Evolutionary conservation across 2,797 vertebrate species (phyloP), one percentile per base, ranked within the genome.

Genomic region (Brachymystax lenok): DNA sequence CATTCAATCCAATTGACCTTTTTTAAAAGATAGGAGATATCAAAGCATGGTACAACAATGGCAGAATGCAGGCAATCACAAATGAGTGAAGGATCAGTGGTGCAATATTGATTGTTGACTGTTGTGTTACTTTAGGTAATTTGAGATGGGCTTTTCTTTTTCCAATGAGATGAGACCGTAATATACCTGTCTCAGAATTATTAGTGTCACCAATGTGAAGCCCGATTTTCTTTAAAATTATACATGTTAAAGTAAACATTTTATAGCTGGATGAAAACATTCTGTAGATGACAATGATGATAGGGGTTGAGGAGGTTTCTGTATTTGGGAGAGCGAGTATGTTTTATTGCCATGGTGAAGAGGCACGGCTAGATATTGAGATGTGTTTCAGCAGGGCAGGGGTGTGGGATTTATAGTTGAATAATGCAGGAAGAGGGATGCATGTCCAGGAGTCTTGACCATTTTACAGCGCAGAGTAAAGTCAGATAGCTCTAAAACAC

Each of bases 361-460:
- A 76, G 74, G 63, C 83, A 74, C 74, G 84, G 74, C 77, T 79
- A 24, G 24, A 83, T 72, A 90, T 83, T 85, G 82, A 89, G 74
- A 84, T 88, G 73, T 80, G 81, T 88, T 90, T 89, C 77, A 79
- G 81, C 75, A 74, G 76, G 81, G 84, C 84, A 86, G 78, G 78
- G 71, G 68, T 84, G 75, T 79, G 74, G 88, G 90, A 94, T 93
- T 93, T 92, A 89, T 85, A 75, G 87, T 92, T 93, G 93, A 94
- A 94, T 94, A 93, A 94, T 82, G 80, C 74, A 84, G 40, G 78
- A 80, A 82, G 88, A 82, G 73, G 78, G 40, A 46, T 10, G 70
- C 85, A 85, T 46, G 79, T 78, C 85, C 86, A 84, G 74, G 85
- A 90, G 86, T 89, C 87, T 77, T 76, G 85, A 76, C 77, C 74